Evolutionary conservation across 2,113 vertebrate genomes (phyloP).

Genomic region (Xenotilapia leptura): DNA sequence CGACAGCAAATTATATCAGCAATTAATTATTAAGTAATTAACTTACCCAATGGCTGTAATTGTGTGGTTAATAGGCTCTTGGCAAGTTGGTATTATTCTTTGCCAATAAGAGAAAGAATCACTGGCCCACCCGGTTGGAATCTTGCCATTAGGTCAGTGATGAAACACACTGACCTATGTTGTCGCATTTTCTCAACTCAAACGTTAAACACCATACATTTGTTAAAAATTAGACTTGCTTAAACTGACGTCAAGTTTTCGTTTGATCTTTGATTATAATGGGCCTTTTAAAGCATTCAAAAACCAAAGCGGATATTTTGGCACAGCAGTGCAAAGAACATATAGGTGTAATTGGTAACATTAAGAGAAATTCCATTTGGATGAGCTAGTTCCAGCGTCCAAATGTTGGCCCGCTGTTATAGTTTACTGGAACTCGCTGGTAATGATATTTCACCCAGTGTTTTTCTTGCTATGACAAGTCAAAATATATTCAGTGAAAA

Average conservation of each 20-base stretch:
- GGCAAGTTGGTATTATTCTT: background rate
- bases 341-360: background rate
- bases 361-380: background rate
- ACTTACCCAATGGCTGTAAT: background rate
- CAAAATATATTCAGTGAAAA: background rate
- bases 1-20: background rate
- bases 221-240: background rate
- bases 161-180: background rate
- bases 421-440: background rate
- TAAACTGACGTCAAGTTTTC: background rate
- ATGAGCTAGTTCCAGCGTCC: background rate
- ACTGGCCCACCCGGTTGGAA: background rate
- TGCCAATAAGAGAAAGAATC: background rate
- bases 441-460: background rate
- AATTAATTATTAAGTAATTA: background rate
- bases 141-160: background rate
- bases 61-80: rapidly evolving
- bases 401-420: rapidly evolving
- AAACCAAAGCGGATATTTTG: background rate
- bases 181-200: rapidly evolving
- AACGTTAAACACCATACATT: background rate
- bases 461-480: background rate
- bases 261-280: background rate
- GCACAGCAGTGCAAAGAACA: background rate
- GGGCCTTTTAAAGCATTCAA: background rate